These are phyloP conservation scores for Karalla daura DNA, from an alignment of 2,797 vertebrate genomes.

Conservation along the genomic window DNA sequence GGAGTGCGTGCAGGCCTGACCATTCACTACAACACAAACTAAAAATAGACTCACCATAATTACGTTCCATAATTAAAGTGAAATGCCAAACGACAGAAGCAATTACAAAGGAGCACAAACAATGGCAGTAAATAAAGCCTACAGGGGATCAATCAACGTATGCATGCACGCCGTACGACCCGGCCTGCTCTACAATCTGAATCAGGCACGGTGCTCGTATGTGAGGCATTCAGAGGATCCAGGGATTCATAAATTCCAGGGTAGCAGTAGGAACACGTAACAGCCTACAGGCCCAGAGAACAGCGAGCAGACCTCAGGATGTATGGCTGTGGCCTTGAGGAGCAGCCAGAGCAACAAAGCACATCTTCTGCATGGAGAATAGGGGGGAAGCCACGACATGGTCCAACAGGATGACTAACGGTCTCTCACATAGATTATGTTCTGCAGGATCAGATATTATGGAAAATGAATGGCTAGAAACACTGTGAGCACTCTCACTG, in stretches of 20 bases:
- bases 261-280: constrained; percentile 20
- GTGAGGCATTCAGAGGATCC: constrained; percentile 16
- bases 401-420: background rate
- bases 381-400: background rate
- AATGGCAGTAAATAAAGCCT: constrained; percentile 61
- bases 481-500: background rate
- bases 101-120: constrained; percentile 61
- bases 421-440: background rate
- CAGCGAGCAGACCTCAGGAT: constrained; percentile 30
- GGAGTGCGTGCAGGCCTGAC: constrained; percentile 3
- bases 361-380: constrained; percentile 11
- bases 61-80: constrained; percentile 50
- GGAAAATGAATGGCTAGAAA: background rate
- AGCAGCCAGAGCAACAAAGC: constrained; percentile 30
- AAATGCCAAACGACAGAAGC: constrained; percentile 39
- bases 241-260: constrained; percentile 24
- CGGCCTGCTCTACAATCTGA: constrained; percentile 35
- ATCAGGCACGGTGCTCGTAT: constrained; percentile 17
- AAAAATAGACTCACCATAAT: constrained; percentile 63
- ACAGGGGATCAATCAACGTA: constrained; percentile 30
- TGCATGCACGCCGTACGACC: no score
- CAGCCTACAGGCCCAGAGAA: constrained; percentile 28
- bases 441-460: constrained; percentile 1
- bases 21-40: constrained; percentile 50
- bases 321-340: constrained; percentile 22